phyloP scores from a whole-genome alignment of 2,797 vertebrate genomes.

The Gambusia yucatana region DNA sequence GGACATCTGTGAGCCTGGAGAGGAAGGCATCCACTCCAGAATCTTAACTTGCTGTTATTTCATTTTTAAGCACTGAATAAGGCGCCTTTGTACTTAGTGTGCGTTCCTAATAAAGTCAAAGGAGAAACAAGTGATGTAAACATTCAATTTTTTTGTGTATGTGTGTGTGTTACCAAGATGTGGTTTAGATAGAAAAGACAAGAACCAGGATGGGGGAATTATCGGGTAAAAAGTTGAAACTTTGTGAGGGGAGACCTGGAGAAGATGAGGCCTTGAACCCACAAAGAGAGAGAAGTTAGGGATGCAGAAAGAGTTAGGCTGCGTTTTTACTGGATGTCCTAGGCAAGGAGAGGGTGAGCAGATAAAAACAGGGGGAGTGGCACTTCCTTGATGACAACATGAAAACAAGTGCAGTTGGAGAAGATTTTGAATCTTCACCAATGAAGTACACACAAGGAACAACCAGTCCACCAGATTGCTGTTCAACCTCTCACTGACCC shows the following conservation, averaged over 20 bases:
- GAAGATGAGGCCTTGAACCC: constrained; percentile 39
- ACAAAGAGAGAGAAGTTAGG: constrained; percentile 34
- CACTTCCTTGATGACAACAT: constrained; percentile 39
- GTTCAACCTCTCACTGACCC: constrained; percentile 29
- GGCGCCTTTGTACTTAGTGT: constrained; percentile 84
- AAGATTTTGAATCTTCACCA: constrained; percentile 35
- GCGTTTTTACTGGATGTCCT: constrained; percentile 29
- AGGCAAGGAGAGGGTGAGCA: constrained; percentile 40
- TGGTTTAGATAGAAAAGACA: constrained; percentile 65
- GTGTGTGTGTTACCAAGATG: constrained; percentile 77
- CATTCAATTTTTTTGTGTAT: constrained; percentile 82
- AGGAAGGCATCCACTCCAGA: constrained; percentile 47
- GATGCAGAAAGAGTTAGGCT: constrained; percentile 36
- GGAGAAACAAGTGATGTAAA: constrained; percentile 86
- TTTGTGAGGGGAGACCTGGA: constrained; percentile 32
- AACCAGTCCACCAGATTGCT: neutral
- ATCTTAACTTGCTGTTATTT: constrained; percentile 47
- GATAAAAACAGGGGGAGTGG: constrained; percentile 14
- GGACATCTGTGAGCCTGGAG: constrained; percentile 61
- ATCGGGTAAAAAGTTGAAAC: constrained; percentile 41
- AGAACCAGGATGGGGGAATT: constrained; percentile 22
- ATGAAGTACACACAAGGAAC: constrained; percentile 37
- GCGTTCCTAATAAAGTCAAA: constrained; percentile 82
- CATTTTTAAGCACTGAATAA: constrained; percentile 77
- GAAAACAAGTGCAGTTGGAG: constrained; percentile 32